These are phyloP conservation scores for Cataglyphis rosenhaueri DNA, from an alignment of 2,888 invertebrate species.

Conservation along the genomic window DNA sequence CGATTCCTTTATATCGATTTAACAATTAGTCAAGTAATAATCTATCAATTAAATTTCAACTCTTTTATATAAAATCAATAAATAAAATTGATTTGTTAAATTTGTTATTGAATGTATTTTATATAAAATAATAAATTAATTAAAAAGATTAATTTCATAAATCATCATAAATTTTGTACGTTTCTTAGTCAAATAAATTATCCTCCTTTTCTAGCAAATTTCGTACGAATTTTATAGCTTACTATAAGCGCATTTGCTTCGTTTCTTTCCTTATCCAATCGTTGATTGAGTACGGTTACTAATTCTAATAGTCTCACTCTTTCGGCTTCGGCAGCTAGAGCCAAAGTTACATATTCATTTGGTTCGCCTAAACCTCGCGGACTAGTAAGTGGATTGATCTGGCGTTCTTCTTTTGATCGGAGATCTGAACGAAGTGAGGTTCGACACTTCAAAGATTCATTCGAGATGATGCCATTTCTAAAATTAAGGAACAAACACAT, in stretches of 20 bases:
- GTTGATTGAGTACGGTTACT: constrained; percentile 87
- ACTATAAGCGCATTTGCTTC: constrained; percentile 77
- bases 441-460: constrained; percentile 38
- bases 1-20: neutral
- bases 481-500: neutral
- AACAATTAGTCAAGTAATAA: neutral
- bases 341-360: constrained; percentile 85
- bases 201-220: constrained; percentile 80
- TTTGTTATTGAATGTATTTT: neutral
- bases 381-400: constrained; percentile 54
- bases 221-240: constrained; percentile 35
- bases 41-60: neutral
- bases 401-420: neutral
- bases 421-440: constrained; percentile 29
- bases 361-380: constrained; percentile 67
- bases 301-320: constrained; percentile 88
- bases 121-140: neutral
- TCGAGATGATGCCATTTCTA: constrained; percentile 52
- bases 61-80: neutral
- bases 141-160: neutral
- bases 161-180: neutral
- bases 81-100: neutral
- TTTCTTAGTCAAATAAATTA: constrained; percentile 38
- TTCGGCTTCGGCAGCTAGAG: constrained; percentile 88
- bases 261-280: constrained; percentile 87